Base-by-base conservation (phyloP, 2,888 invertebrate genomes). In the Perithous albicinctus region DNA sequence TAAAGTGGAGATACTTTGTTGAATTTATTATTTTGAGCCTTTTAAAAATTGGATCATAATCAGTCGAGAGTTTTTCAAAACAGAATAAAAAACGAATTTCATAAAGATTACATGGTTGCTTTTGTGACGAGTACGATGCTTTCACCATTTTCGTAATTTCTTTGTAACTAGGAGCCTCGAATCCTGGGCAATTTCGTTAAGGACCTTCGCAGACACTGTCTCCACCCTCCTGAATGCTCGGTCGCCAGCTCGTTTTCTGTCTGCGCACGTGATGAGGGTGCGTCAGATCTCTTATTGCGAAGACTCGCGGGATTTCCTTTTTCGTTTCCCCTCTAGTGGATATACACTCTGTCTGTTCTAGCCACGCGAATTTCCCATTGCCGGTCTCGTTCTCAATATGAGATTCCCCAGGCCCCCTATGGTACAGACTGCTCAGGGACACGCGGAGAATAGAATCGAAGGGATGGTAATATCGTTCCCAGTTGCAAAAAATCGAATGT, bases 121-220 rank as follows among this genome's bases (percentile, higher is more conserved):
- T 43, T 15, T n/a, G 3, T 15, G 4, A 35, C 1, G 61, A 35
- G 15, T 18, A 6, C 12, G 41, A 18, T 38, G 61, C 18, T 38
- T 41, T 59, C 15, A 32, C 35, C 20, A 41, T 41, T 23, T 23
- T 63, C 23, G 23, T 63, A 63, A 63, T 38, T 63, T 41, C 63
- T 63, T 63, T n/a, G n/a, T 32, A n/a, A 23, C 20, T 23, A 20
- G 41, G 5, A 20, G 23, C 26, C 26, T 41, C 63, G 41, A 63
- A 63, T 41, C 41, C 51, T 6, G 48, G 67, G 48, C 67, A 67
- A 67, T 48, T 54, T 67, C 67, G 67, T 67, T 67, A 67, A 46
- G 67, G 67, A 46, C n/a, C 67, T 46, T 46, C 46, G 15, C 51
- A 35, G 48, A 32, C 48, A 48, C 66, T 18, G 18, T 32, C 32